Evolutionary conservation across 1,140 invertebrate species (phyloP).

Genomic region (Pseudobourletiella spinata): DNA sequence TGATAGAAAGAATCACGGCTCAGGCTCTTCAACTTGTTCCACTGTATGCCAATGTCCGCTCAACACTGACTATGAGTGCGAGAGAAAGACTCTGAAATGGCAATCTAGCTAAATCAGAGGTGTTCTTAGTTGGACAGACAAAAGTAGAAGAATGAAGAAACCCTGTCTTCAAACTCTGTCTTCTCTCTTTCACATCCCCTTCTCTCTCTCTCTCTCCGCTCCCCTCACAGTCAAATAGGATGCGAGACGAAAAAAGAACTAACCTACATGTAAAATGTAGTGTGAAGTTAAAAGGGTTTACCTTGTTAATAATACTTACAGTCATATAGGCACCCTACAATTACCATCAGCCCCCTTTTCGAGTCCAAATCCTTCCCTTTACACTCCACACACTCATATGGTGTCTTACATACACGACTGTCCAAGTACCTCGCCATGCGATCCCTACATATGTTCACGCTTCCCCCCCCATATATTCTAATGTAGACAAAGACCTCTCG

Average conservation of each 20-base stretch:
- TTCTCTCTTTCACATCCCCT: background rate
- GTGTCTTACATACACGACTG: background rate
- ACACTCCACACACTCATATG: background rate
- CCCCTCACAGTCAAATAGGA: background rate
- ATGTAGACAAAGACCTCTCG: no score
- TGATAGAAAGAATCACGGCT: no score
- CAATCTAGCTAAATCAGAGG: no score
- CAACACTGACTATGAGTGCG: background rate
- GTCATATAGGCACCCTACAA: no score
- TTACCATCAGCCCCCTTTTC: no score
- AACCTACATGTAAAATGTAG: slow-evolving; percentile 21
- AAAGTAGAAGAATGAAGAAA: background rate
- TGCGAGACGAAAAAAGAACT: background rate
- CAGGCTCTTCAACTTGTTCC: no score
- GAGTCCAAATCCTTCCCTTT: background rate
- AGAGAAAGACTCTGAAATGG: background rate
- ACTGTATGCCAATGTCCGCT: no score
- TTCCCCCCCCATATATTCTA: background rate
- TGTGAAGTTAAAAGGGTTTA: slow-evolving; percentile 17
- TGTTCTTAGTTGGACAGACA: background rate
- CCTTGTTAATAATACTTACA: background rate
- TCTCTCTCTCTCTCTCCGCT: background rate
- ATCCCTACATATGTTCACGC: no score
- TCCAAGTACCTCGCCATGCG: no score
- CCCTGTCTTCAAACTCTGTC: background rate